phyloP scores from a whole-genome alignment of 2,888 invertebrate species.

The Sipha maydis region DNA sequence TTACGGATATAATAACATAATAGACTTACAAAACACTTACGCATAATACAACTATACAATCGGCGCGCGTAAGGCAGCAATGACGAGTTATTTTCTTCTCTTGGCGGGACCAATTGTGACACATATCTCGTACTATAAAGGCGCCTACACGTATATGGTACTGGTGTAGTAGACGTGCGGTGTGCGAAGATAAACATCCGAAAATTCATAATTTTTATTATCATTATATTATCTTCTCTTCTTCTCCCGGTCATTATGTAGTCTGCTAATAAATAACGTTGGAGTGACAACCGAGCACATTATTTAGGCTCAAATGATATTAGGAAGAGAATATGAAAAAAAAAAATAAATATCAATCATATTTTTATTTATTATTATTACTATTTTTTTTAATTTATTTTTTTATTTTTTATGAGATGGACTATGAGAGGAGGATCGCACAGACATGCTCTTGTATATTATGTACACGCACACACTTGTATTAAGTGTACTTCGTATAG shows the following conservation, averaged over 20 bases:
- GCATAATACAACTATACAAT: neutral
- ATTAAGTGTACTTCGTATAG: neutral
- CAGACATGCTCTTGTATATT: neutral
- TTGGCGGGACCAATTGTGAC: constrained; percentile 19
- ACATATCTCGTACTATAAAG: constrained; percentile 19
- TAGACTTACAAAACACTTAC: neutral
- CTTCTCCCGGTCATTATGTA: neutral
- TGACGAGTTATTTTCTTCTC: constrained; percentile 7
- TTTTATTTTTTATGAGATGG: neutral
- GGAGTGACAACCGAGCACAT: constrained; percentile 37
- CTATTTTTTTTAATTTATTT: neutral
- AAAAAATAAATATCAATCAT: constrained; percentile 43
- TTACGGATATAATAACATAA: neutral
- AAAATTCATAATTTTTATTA: constrained; percentile 22
- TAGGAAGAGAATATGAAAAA: neutral
- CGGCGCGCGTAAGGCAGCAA: neutral
- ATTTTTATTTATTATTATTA: constrained; percentile 15
- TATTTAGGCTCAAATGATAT: constrained; percentile 39
- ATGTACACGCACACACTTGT: neutral
- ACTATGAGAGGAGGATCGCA: neutral
- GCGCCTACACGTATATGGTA: constrained; percentile 22
- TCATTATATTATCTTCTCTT: constrained; percentile 13
- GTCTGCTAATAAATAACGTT: constrained; percentile 26
- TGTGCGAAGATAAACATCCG: constrained; percentile 11
- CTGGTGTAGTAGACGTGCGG: neutral